Percentiles rank a stretch among this genome's conserved stretches.
These are phyloP conservation scores for Cricetomys ansorgei DNA, from an alignment of 2,113 vertebrate genomes.

Conservation along the genomic window DNA sequence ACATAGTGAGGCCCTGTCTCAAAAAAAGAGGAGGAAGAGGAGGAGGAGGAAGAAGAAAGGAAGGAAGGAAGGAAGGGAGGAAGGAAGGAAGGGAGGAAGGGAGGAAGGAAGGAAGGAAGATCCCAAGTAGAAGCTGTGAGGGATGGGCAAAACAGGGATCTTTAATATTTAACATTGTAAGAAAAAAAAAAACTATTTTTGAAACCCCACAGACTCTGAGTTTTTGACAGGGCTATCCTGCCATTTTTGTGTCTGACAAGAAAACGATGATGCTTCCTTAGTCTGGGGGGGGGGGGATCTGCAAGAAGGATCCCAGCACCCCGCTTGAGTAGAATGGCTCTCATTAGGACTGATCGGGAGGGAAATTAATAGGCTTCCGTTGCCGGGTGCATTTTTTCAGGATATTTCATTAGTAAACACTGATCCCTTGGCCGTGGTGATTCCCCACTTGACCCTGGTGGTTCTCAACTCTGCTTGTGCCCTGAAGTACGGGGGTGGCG, in stretches of 20 bases:
- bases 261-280: not conserved
- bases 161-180: constrained; percentile 27
- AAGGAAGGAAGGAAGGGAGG: not conserved
- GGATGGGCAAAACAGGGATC: constrained; percentile 13
- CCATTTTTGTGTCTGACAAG: not conserved
- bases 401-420: constrained; percentile 70
- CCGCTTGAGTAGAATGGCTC: not conserved
- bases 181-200: constrained; percentile 39
- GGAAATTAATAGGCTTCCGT: constrained; percentile 61
- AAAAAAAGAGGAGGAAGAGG: not conserved
- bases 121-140: not conserved
- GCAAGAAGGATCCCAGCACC: not conserved
- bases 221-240: constrained; percentile 12
- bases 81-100: not conserved
- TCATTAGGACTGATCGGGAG: constrained; percentile 16
- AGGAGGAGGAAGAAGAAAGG: not conserved
- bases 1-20: not conserved
- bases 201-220: not conserved
- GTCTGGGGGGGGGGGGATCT: not conserved
- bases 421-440: constrained; percentile 54
- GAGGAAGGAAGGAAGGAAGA: not conserved
- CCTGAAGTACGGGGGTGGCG: constrained; percentile 31
- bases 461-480: constrained; percentile 50
- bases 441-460: constrained; percentile 53
- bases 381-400: constrained; percentile 49